Percentiles rank a stretch among this genome's conserved stretches.
phyloP scores from a whole-genome alignment of 2,113 vertebrate species.

The Phasianus colchicus region DNA sequence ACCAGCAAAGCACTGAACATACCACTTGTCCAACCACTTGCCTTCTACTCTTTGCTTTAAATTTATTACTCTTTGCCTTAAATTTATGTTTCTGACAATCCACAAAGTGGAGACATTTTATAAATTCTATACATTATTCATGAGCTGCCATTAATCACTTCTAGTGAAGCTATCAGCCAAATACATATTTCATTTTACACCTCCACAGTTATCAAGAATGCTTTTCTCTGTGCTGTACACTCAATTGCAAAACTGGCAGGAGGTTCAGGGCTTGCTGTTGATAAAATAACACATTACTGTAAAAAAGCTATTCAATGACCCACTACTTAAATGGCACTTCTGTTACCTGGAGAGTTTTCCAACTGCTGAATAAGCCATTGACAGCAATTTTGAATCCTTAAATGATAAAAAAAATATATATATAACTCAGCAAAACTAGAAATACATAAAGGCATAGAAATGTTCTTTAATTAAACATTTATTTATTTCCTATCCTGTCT shows the following conservation, averaged over 20 bases:
- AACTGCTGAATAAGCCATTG: constrained; percentile 96
- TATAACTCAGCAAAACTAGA: constrained; percentile 47
- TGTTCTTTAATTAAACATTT: neutral
- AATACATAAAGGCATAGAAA: neutral
- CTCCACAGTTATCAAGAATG: neutral
- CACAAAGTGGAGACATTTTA: neutral
- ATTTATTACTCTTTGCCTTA: no score
- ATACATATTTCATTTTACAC: neutral
- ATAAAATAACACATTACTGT: neutral
- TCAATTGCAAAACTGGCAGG: neutral
- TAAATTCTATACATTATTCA: neutral
- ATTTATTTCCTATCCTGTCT: neutral
- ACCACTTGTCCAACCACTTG: neutral
- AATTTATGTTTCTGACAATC: neutral
- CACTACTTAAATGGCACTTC: constrained; percentile 40
- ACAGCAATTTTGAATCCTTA: constrained; percentile 94
- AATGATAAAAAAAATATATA: constrained; percentile 51
- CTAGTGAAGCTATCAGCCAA: neutral
- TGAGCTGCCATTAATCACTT: neutral
- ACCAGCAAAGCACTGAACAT: neutral
- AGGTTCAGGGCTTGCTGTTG: neutral
- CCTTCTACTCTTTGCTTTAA: neutral
- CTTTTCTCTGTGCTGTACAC: neutral
- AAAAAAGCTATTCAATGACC: neutral
- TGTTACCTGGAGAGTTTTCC: constrained; percentile 95